Evolutionary conservation across 2,797 vertebrate genomes (phyloP).

Genomic region (Tragopan temminckii): DNA sequence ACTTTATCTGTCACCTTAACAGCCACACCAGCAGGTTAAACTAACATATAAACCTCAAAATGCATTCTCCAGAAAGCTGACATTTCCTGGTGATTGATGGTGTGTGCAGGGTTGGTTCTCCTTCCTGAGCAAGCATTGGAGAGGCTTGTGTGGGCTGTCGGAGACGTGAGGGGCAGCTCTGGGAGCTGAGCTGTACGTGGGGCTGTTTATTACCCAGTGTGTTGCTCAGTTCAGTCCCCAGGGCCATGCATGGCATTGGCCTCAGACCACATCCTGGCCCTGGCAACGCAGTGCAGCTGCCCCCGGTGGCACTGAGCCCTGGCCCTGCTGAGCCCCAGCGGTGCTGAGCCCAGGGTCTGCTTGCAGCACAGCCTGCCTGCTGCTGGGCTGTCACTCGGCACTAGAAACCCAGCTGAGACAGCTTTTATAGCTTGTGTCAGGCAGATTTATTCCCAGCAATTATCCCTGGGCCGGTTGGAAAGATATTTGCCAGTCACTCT

Average conservation of each 20-base stretch:
- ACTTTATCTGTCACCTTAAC: neutral
- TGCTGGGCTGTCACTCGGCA: neutral
- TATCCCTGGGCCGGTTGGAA: neutral
- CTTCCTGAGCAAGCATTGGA: neutral
- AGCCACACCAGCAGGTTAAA: neutral
- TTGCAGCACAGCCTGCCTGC: neutral
- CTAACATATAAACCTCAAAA: neutral
- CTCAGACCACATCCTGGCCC: too few relatives aligned
- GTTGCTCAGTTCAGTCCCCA: neutral
- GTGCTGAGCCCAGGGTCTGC: neutral
- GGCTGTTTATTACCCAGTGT: neutral
- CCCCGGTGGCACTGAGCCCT: neutral
- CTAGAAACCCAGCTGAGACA: neutral
- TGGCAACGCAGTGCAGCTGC: too few relatives aligned
- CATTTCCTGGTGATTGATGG: neutral
- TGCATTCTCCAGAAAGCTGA: neutral
- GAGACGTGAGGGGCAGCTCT: neutral
- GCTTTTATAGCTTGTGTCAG: neutral
- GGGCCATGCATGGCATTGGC: too few relatives aligned
- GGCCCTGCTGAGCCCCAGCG: too few relatives aligned
- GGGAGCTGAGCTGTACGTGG: neutral
- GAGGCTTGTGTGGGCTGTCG: neutral
- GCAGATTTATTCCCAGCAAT: neutral
- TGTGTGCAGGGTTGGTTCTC: neutral
- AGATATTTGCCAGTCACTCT: neutral